phyloP scores from a whole-genome alignment of 2,797 vertebrate genomes.

The Glyptemys insculpta region DNA sequence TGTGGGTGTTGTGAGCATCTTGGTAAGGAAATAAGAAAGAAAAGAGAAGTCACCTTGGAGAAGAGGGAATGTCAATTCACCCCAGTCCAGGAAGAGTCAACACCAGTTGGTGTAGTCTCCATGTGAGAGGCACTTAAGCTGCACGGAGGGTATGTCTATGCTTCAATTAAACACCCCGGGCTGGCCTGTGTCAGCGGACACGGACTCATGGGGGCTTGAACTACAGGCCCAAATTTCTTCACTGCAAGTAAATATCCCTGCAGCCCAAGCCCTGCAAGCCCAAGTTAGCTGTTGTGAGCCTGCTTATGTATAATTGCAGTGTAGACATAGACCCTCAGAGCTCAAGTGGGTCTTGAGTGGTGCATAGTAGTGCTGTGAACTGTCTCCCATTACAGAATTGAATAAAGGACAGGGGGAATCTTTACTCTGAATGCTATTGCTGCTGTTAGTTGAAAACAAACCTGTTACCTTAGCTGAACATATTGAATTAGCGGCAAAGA shows the following conservation, averaged over 20 bases:
- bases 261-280: background rate
- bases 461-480: slow-evolving; percentile 14
- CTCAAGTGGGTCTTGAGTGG: background rate
- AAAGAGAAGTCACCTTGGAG: background rate
- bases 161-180: background rate
- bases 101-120: background rate
- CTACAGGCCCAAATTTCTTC: background rate
- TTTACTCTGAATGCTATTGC: background rate
- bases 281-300: background rate
- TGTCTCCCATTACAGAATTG: slow-evolving; percentile 3
- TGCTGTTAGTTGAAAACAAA: background rate
- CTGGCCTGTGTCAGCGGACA: background rate
- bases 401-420: background rate
- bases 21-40: background rate
- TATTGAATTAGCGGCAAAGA: background rate
- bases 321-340: background rate
- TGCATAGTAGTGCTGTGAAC: background rate
- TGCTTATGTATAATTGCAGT: background rate
- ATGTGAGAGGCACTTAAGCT: background rate
- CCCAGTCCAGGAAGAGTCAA: background rate
- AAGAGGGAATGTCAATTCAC: background rate
- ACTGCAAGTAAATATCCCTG: background rate
- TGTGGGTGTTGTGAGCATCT: background rate
- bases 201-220: too few relatives aligned
- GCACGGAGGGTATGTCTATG: background rate